These are phyloP conservation scores for Dioctria linearis DNA, from an alignment of 2,888 invertebrate species.

Conservation along the genomic window DNA sequence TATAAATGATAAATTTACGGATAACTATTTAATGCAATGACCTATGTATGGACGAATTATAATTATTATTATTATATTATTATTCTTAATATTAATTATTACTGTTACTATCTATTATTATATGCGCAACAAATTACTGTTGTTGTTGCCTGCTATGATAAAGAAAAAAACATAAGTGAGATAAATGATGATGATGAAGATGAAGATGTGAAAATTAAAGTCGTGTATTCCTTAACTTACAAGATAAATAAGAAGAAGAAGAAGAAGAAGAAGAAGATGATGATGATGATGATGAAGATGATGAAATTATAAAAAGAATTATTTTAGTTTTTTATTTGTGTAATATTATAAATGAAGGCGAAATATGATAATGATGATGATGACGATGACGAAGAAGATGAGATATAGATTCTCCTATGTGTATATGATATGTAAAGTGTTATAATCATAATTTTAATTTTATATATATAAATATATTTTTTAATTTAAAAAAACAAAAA, in stretches of 20 bases:
- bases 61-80: background rate
- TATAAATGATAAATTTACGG: slow-evolving; percentile 23
- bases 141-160: too few relatives aligned
- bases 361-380: too few relatives aligned
- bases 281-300: background rate
- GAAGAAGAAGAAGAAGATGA: too few relatives aligned
- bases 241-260: background rate
- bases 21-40: slow-evolving; percentile 46
- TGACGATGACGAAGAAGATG: background rate
- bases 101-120: too few relatives aligned
- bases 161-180: too few relatives aligned
- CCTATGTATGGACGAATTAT: slow-evolving; percentile 39
- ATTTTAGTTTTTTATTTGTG: slow-evolving; percentile 44
- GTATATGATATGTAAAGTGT: slow-evolving; percentile 51
- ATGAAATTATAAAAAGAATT: slow-evolving; percentile 21
- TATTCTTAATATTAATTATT: too few relatives aligned
- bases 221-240: slow-evolving; percentile 44
- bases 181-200: too few relatives aligned
- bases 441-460: slow-evolving; percentile 48
- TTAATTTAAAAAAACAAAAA: slow-evolving; percentile 6
- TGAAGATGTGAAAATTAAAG: background rate
- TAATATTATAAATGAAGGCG: background rate
- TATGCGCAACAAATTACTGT: too few relatives aligned
- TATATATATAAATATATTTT: slow-evolving; percentile 27
- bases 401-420: slow-evolving; percentile 45